Evolutionary conservation across 2,888 invertebrate species (phyloP).

Genomic region (Candidula unifasciata): DNA sequence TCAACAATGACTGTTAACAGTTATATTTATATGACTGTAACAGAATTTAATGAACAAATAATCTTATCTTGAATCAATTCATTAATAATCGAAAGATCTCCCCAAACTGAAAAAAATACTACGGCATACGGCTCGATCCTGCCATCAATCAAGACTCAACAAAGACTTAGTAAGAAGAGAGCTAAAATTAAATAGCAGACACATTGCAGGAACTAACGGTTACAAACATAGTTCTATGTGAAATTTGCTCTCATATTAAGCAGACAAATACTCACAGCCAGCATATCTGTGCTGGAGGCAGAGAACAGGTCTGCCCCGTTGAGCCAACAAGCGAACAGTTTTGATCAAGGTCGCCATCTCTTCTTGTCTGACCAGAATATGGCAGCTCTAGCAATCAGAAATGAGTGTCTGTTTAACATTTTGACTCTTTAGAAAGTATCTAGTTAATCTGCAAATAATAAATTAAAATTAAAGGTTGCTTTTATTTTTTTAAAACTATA

Average conservation of each 20-base stretch:
- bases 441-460: neutral
- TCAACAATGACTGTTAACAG: too few relatives aligned
- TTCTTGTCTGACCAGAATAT: neutral
- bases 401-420: conserved; percentile 16
- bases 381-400: conserved; percentile 43
- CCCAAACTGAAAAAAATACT: too few relatives aligned
- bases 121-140: too few relatives aligned
- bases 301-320: conserved; percentile 41
- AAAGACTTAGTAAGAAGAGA: too few relatives aligned
- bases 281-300: conserved; percentile 18
- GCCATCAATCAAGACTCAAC: too few relatives aligned
- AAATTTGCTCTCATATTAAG: neutral
- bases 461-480: neutral
- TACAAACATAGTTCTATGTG: neutral
- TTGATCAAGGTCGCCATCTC: conserved; percentile 56
- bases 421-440: neutral
- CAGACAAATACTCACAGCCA: conserved; percentile 1
- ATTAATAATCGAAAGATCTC: too few relatives aligned
- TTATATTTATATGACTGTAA: too few relatives aligned
- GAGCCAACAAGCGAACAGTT: conserved; percentile 30
- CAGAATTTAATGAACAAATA: too few relatives aligned
- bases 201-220: conserved; percentile 5
- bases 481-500: neutral
- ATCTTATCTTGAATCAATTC: too few relatives aligned
- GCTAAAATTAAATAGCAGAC: too few relatives aligned